phyloP scores from a whole-genome alignment of 2,888 invertebrate genomes.

The Trissoscelio sp. region DNA sequence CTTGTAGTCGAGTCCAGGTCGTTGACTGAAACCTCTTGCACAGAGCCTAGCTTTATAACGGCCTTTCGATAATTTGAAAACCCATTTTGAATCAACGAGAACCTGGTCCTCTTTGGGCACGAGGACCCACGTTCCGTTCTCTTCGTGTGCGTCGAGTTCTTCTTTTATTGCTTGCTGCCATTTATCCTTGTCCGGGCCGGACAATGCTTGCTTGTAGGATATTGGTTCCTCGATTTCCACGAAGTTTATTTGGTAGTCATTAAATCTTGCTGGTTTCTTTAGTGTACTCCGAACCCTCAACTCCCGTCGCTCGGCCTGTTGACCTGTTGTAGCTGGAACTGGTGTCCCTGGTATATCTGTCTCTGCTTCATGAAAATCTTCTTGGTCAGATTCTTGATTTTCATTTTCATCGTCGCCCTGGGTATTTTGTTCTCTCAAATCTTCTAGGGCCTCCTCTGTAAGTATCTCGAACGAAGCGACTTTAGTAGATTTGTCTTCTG shows the following conservation, averaged over 20 bases:
- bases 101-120: conserved; percentile 23
- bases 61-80: conserved; percentile 59
- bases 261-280: too few relatives aligned
- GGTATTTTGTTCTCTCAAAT: background rate
- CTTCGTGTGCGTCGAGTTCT: conserved; percentile 52
- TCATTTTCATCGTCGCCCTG: background rate
- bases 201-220: conserved; percentile 51
- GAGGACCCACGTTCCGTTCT: conserved; percentile 62
- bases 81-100: conserved; percentile 68
- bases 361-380: too few relatives aligned
- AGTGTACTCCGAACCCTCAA: too few relatives aligned
- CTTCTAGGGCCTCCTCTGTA: background rate
- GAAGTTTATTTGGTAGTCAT: too few relatives aligned
- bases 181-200: conserved; percentile 23
- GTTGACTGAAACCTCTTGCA: conserved; percentile 50
- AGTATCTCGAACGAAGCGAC: background rate
- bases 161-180: conserved; percentile 58
- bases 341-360: too few relatives aligned
- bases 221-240: conserved; percentile 38
- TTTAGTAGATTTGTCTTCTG: background rate
- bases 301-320: too few relatives aligned
- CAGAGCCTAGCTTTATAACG: conserved; percentile 66
- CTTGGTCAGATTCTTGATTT: background rate
- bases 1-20: conserved; percentile 56
- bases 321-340: too few relatives aligned